These are phyloP conservation scores for Meloidogyne floridensis DNA, from an alignment of 1,140 invertebrate genomes.

Conservation along the genomic window DNA sequence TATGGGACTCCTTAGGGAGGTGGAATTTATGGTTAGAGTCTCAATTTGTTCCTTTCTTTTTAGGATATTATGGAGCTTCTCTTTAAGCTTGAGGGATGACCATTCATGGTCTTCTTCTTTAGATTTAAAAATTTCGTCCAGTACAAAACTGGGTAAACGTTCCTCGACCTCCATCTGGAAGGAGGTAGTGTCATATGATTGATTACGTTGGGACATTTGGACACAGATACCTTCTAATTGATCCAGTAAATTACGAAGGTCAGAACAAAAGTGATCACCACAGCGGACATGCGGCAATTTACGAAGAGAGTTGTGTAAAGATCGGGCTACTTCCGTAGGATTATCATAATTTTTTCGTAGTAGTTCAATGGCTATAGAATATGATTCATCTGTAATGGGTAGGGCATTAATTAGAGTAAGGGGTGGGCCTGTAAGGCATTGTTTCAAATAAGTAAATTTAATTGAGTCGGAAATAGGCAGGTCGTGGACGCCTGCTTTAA, in stretches of 20 bases:
- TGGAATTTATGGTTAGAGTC: neutral
- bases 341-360: neutral
- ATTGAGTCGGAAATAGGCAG: neutral
- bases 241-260: neutral
- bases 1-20: too few relatives aligned
- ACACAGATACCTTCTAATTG: conserved; percentile 10
- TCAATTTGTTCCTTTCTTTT: conserved; percentile 22
- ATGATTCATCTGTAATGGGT: conserved; percentile 3
- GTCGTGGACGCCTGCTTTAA: too few relatives aligned
- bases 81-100: neutral
- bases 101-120: neutral
- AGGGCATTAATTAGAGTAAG: neutral
- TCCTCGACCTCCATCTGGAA: conserved; percentile 16
- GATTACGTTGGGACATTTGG: neutral
- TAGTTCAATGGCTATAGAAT: neutral
- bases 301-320: neutral
- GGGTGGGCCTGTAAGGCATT: conserved; percentile 1
- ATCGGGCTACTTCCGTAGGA: neutral
- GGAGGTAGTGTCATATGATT: neutral
- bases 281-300: neutral
- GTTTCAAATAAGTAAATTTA: conserved; percentile 17
- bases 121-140: conserved; percentile 16
- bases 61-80: conserved; percentile 11
- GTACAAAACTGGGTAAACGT: conserved; percentile 2
- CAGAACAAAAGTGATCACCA: neutral